Evolutionary conservation across 1,140 invertebrate genomes (phyloP).

Genomic region (Pseudomyrmex gracilis): DNA sequence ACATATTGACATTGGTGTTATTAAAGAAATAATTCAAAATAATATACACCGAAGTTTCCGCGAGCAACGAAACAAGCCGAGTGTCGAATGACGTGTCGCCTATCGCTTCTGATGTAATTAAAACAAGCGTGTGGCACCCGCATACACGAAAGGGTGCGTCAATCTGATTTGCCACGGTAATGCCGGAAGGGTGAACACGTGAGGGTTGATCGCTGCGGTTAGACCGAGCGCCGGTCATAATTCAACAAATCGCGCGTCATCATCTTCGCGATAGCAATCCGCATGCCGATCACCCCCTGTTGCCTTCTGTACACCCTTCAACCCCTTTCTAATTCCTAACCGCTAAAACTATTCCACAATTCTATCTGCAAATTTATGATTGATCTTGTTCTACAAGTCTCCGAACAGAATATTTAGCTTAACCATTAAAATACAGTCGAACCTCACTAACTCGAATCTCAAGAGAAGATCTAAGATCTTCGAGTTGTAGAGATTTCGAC

Average conservation of each 20-base stretch:
- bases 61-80: slow-evolving; percentile 15
- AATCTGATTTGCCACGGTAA: slow-evolving; percentile 72
- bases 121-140: slow-evolving; percentile 59
- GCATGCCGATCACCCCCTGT: slow-evolving; percentile 27
- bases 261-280: slow-evolving; percentile 51
- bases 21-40: background rate
- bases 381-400: no score
- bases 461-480: no score
- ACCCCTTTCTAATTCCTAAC: background rate
- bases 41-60: background rate
- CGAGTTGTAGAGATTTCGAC: no score
- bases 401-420: background rate
- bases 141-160: slow-evolving; percentile 63
- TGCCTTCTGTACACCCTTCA: slow-evolving; percentile 31
- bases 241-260: slow-evolving; percentile 73
- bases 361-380: background rate
- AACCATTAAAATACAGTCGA: background rate
- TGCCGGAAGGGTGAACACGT: slow-evolving; percentile 58
- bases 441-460: no score
- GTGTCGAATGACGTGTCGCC: slow-evolving; percentile 48
- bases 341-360: background rate
- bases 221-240: slow-evolving; percentile 61
- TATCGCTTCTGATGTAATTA: slow-evolving; percentile 68
- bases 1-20: background rate
- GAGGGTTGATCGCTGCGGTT: slow-evolving; percentile 64